Evolutionary conservation across 2,888 invertebrate species (phyloP).

Genomic region (Polyploca ridens): DNA sequence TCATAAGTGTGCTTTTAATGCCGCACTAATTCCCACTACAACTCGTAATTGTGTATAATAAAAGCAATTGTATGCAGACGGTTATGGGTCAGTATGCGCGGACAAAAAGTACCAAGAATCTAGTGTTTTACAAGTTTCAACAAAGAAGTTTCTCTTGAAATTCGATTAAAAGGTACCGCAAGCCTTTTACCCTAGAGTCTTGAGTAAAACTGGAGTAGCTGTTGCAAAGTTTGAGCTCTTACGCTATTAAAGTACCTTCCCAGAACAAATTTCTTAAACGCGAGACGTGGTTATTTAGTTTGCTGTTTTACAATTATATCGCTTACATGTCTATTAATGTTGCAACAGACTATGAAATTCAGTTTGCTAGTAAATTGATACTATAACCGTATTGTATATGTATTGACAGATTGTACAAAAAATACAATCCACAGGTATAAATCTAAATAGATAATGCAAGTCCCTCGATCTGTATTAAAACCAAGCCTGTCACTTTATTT

Average conservation of each 20-base stretch:
- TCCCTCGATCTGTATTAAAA: too few relatives aligned
- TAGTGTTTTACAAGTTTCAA: slow-evolving; percentile 53
- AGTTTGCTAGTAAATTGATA: too few relatives aligned
- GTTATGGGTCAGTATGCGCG: neutral
- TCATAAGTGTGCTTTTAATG: neutral
- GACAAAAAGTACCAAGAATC: slow-evolving; percentile 25
- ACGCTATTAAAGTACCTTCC: slow-evolving; percentile 24
- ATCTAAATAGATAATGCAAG: too few relatives aligned
- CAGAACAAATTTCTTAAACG: slow-evolving; percentile 11
- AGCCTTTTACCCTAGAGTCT: slow-evolving; percentile 54
- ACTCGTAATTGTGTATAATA: slow-evolving; percentile 6
- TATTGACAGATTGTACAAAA: too few relatives aligned
- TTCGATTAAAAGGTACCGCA: slow-evolving; percentile 67
- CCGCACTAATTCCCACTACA: neutral
- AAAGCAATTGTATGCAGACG: slow-evolving; percentile 11
- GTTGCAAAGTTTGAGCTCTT: slow-evolving; percentile 42
- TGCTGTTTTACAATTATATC: neutral
- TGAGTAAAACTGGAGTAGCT: slow-evolving; percentile 44
- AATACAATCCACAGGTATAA: too few relatives aligned
- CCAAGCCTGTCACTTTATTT: too few relatives aligned
- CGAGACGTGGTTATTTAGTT: neutral
- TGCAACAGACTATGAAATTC: neutral
- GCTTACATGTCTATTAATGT: neutral
- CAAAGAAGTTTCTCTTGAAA: slow-evolving; percentile 61
- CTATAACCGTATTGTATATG: too few relatives aligned